phyloP scores from a whole-genome alignment of 2,113 vertebrate genomes.

The Tylochromis polylepis region DNA sequence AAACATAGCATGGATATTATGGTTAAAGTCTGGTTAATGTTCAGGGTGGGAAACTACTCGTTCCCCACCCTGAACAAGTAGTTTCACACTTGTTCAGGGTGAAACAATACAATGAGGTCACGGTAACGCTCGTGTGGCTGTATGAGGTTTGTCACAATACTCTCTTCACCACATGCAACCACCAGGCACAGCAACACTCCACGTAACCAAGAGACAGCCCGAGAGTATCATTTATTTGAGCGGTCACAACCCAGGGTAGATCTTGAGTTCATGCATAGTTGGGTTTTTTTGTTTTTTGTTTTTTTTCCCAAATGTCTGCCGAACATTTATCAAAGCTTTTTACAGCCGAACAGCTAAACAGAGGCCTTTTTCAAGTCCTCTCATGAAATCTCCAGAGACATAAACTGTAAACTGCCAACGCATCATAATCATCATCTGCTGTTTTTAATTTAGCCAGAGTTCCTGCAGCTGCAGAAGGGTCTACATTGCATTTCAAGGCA shows the following conservation, averaged over 20 bases:
- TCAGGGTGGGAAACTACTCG: not conserved
- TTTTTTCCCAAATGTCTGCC: fast-evolving
- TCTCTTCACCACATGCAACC: not conserved
- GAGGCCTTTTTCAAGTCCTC: not conserved
- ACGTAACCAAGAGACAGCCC: fast-evolving
- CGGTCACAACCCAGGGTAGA: not conserved
- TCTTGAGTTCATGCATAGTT: not conserved
- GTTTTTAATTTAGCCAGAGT: not conserved
- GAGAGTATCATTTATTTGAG: fast-evolving
- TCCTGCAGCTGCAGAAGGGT: not conserved
- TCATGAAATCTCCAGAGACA: not conserved
- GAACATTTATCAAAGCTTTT: not conserved
- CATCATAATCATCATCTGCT: not conserved
- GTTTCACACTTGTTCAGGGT: too few species aligned
- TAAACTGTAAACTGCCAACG: not conserved
- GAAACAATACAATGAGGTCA: not conserved
- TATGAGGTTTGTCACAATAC: not conserved
- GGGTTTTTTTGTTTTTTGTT: not conserved
- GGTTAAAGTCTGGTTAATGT: not conserved
- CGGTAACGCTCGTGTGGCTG: not conserved
- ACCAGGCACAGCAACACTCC: not conserved
- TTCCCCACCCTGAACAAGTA: too few species aligned
- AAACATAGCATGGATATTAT: not conserved
- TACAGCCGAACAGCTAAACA: not conserved
- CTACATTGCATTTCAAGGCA: not conserved